Evolutionary conservation across 2,797 vertebrate genomes (phyloP).

Genomic region (Macrochelys suwanniensis): DNA sequence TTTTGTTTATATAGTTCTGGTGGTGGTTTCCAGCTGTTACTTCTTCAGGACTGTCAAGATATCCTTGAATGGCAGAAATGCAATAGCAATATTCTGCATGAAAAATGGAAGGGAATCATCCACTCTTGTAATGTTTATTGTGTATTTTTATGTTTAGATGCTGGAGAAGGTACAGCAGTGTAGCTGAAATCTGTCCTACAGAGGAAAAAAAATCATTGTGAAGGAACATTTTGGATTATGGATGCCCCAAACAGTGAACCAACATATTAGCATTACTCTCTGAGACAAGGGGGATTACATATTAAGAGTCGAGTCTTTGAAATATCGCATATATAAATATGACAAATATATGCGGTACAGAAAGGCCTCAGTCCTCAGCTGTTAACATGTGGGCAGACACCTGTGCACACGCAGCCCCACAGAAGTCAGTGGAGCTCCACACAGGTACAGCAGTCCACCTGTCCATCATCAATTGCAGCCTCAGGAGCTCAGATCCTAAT

Average conservation of each 20-base stretch:
- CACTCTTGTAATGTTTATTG: not conserved
- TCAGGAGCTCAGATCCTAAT: not conserved
- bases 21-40: not conserved
- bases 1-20: not conserved
- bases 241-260: not conserved
- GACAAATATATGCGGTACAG: not conserved
- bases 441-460: fast-evolving
- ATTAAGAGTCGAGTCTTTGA: not conserved
- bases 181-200: not conserved
- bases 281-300: not conserved
- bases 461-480: not conserved
- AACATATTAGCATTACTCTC: not conserved
- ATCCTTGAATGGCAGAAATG: not conserved
- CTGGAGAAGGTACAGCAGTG: not conserved
- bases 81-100: not conserved
- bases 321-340: not conserved
- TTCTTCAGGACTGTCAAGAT: not conserved
- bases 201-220: not conserved
- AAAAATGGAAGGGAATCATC: not conserved
- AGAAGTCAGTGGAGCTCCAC: not conserved
- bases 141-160: not conserved
- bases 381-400: not conserved
- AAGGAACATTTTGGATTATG: not conserved
- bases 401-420: not conserved
- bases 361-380: not conserved